Evolutionary conservation across 2,888 invertebrate species (phyloP).

Genomic region (Calameuta pallipes): DNA sequence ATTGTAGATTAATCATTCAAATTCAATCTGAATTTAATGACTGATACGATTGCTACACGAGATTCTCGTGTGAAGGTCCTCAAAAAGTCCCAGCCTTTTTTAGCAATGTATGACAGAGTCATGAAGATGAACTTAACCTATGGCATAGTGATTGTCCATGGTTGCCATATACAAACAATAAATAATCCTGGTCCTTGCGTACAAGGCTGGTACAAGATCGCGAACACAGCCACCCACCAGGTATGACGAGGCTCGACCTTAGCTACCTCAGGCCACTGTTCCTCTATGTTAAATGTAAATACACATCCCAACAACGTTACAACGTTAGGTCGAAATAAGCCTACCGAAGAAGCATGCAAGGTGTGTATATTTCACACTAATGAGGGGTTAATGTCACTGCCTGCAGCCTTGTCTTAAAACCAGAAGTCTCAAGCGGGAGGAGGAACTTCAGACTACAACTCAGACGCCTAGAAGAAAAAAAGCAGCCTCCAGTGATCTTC

Average conservation of each 20-base stretch:
- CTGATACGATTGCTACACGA: background rate
- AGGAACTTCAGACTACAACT: slow-evolving; percentile 30
- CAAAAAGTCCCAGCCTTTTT: background rate
- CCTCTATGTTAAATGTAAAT: background rate
- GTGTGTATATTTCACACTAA: slow-evolving; percentile 33
- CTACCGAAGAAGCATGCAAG: background rate
- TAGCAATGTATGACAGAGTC: background rate
- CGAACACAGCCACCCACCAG: slow-evolving; percentile 19
- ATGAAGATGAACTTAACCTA: background rate
- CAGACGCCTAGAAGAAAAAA: background rate
- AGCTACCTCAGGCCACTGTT: background rate
- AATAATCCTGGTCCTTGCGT: slow-evolving; percentile 10
- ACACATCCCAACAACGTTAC: background rate
- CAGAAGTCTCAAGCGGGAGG: slow-evolving; percentile 28
- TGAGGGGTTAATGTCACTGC: slow-evolving; percentile 49
- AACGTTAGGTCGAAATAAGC: background rate
- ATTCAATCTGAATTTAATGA: background rate
- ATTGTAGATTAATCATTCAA: background rate
- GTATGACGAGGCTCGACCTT: slow-evolving; percentile 15
- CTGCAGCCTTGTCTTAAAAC: slow-evolving; percentile 30
- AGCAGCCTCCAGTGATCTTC: background rate
- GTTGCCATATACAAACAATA: background rate
- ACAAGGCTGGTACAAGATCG: slow-evolving; percentile 12
- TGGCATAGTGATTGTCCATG: background rate
- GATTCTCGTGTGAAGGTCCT: background rate